These are phyloP conservation scores for Andrena fulva DNA, from an alignment of 2,888 invertebrate species.

Conservation along the genomic window DNA sequence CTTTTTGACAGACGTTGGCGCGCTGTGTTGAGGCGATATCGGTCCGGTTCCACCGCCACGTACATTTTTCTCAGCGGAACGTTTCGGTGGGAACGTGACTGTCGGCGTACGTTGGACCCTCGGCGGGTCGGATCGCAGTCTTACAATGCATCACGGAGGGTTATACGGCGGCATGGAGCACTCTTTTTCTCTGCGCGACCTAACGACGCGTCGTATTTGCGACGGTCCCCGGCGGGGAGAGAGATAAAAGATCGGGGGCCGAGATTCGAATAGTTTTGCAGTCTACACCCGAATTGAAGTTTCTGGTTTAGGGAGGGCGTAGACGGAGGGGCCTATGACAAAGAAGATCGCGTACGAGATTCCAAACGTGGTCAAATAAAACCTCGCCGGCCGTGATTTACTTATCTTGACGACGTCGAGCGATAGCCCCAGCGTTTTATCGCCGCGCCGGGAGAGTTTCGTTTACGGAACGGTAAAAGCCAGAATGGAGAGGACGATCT, in stretches of 20 bases:
- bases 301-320: neutral
- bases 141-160: neutral
- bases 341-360: conserved; percentile 28
- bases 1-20: conserved; percentile 66
- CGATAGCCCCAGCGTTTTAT: conserved; percentile 42
- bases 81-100: conserved; percentile 27
- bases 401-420: conserved; percentile 55
- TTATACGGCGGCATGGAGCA: neutral
- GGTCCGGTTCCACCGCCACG: conserved; percentile 21
- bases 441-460: conserved; percentile 35
- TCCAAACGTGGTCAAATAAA: conserved; percentile 47
- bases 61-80: conserved; percentile 27
- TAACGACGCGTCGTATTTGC: conserved; percentile 22
- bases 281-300: conserved; percentile 19
- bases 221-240: neutral
- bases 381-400: conserved; percentile 42
- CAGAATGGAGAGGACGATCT: conserved; percentile 32
- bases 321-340: neutral
- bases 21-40: conserved; percentile 37
- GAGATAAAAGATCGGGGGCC: neutral
- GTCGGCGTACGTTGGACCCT: conserved; percentile 1
- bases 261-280: neutral
- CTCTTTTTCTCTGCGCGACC: neutral
- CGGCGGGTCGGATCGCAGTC: neutral
- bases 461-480: conserved; percentile 30